Conservation (phyloP, 2,113 vertebrate species). For the Bucco capensis region DNA sequence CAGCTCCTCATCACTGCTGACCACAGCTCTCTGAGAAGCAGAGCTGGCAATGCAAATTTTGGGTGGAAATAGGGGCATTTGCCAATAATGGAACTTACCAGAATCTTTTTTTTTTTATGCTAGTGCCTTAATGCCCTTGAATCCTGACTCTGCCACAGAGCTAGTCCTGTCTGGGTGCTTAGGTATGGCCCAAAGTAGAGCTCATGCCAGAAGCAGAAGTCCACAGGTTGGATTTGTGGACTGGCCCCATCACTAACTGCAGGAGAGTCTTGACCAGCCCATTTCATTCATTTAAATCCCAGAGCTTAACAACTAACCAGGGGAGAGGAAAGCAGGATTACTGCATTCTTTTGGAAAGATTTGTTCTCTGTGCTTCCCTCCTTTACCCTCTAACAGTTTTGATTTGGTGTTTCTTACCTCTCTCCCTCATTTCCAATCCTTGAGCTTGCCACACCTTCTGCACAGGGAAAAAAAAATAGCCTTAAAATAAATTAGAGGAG, state of each 20-base stretch:
- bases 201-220: not conserved
- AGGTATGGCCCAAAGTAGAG: not conserved
- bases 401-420: not conserved
- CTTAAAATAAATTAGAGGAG: slow-evolving; percentile 23
- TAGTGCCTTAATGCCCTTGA: not conserved
- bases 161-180: not conserved
- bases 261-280: not conserved
- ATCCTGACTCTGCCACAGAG: not conserved
- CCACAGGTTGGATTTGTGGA: not conserved
- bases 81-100: not conserved
- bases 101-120: not conserved
- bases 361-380: not conserved
- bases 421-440: not conserved
- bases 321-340: not conserved
- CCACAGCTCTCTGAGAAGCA: not conserved
- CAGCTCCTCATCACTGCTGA: not conserved
- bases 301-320: not conserved
- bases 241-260: not conserved
- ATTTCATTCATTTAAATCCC: not conserved
- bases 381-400: not conserved
- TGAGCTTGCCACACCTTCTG: not conserved
- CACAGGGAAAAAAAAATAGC: slow-evolving; percentile 10
- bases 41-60: not conserved
- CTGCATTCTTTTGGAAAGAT: not conserved
- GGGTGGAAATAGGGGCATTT: not conserved